A percentile compares a stretch with the other conserved stretches of the same genome.
phyloP scores from a whole-genome alignment of 2,888 invertebrate species.

The Pasiphila rectangulata region DNA sequence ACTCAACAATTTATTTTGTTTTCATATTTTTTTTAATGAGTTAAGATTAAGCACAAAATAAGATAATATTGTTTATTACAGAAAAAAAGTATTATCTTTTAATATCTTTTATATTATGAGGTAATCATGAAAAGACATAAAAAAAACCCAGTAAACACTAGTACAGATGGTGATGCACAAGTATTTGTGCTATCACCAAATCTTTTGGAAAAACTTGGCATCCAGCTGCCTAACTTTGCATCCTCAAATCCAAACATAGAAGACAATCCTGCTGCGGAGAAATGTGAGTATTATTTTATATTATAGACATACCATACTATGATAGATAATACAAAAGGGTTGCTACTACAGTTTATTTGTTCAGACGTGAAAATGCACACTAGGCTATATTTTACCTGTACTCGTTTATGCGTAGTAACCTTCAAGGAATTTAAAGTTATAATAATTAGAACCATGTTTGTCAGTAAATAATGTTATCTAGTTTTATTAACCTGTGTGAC shows the following conservation, averaged over 20 bases:
- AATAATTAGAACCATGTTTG: too few species aligned
- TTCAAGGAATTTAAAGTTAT: too few species aligned
- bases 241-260: constrained; percentile 4
- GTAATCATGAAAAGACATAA: constrained; percentile 35
- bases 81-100: background rate
- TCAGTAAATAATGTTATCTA: too few species aligned
- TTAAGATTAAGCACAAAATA: background rate
- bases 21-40: background rate
- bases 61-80: background rate
- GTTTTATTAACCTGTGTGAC: too few species aligned
- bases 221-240: constrained; percentile 45
- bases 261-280: constrained; percentile 1
- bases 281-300: constrained; percentile 9
- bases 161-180: constrained; percentile 41
- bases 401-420: too few species aligned
- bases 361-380: too few species aligned
- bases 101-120: background rate
- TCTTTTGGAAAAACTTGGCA: constrained; percentile 68
- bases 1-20: constrained; percentile 11
- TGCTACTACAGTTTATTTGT: too few species aligned
- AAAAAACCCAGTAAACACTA: constrained; percentile 36
- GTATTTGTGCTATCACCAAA: constrained; percentile 71
- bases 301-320: too few species aligned
- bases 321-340: too few species aligned
- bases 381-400: too few species aligned